A percentile compares a stretch with the other conserved stretches of the same genome.
Conservation (phyloP, 2,888 invertebrate species). For the Euproctis similis region DNA sequence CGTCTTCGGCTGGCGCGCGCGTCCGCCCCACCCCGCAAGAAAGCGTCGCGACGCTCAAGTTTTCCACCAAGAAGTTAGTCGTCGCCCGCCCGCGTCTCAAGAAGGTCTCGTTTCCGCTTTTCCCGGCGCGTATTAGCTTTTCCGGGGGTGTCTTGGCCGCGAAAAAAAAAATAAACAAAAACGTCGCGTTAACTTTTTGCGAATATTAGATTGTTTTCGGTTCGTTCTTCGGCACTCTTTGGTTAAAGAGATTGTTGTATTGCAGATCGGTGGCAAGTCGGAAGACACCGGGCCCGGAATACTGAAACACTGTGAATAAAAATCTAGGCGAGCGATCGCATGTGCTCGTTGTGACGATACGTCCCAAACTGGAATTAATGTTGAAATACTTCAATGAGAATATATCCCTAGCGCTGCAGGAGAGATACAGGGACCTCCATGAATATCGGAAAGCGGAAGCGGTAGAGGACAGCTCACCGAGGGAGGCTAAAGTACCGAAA, state of each 20-base stretch:
- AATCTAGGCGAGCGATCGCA: slow-evolving; percentile 45
- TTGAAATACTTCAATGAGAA: slow-evolving; percentile 76
- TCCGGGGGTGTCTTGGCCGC: slow-evolving; percentile 34
- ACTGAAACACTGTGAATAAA: slow-evolving; percentile 23
- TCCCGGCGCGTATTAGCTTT: slow-evolving; percentile 43
- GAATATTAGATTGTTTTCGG: slow-evolving; percentile 15
- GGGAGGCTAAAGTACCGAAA: slow-evolving; percentile 71
- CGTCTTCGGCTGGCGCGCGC: slow-evolving; percentile 73
- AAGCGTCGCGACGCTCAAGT: slow-evolving; percentile 72
- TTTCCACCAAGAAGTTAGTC: slow-evolving; percentile 78
- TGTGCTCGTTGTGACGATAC: slow-evolving; percentile 61
- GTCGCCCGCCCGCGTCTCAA: slow-evolving; percentile 75
- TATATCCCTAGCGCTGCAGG: slow-evolving; percentile 75
- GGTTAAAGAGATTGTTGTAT: slow-evolving; percentile 26
- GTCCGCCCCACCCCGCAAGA: slow-evolving; percentile 74
- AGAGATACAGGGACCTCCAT: slow-evolving; percentile 76
- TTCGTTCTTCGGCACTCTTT: slow-evolving; percentile 11
- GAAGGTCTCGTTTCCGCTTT: slow-evolving; percentile 69
- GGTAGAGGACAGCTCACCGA: slow-evolving; percentile 67
- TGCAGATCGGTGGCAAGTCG: slow-evolving; percentile 42
- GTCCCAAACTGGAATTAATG: slow-evolving; percentile 72
- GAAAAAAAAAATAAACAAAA: slow-evolving; percentile 23
- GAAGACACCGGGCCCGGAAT: slow-evolving; percentile 27
- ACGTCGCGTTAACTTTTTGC: slow-evolving; percentile 23
- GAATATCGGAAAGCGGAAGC: slow-evolving; percentile 71